These are phyloP conservation scores for Grammomys dolichurus DNA, from an alignment of 2,113 vertebrate genomes.

Conservation along the genomic window DNA sequence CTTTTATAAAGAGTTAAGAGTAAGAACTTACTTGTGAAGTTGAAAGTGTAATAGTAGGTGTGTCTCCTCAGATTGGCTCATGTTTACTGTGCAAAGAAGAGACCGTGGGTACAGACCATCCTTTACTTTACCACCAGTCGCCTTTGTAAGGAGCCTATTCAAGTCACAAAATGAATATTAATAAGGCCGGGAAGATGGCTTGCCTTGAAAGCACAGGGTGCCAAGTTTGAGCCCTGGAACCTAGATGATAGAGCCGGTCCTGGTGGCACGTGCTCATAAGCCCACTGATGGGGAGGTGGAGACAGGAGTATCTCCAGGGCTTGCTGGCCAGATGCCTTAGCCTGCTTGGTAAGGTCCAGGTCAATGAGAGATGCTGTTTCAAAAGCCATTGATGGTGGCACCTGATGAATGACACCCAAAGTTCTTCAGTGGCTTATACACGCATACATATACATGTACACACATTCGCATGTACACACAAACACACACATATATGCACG, in stretches of 20 bases:
- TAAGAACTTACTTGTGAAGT: neutral
- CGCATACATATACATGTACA: neutral
- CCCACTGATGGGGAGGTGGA: neutral
- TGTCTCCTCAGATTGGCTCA: neutral
- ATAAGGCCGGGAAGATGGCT: neutral
- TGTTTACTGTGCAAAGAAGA: neutral
- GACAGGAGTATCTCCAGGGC: neutral
- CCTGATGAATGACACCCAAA: neutral
- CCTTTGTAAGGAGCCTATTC: neutral
- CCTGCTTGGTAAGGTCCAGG: neutral
- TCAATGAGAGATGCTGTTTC: neutral
- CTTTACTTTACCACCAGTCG: neutral
- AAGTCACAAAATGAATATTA: neutral
- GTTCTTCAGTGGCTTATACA: too few species aligned
- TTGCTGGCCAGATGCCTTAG: neutral
- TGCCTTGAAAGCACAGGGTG: neutral
- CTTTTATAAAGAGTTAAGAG: neutral
- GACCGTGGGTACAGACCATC: fast-evolving
- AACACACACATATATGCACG: neutral
- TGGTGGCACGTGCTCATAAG: neutral
- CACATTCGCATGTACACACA: too few species aligned
- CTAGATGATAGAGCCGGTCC: neutral
- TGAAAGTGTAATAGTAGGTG: neutral
- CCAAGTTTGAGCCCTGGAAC: neutral
- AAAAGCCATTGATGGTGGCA: neutral